Percentiles rank a stretch among this genome's conserved stretches.
Evolutionary conservation across 2,113 vertebrate species (phyloP).

Genomic region (Zeus faber): DNA sequence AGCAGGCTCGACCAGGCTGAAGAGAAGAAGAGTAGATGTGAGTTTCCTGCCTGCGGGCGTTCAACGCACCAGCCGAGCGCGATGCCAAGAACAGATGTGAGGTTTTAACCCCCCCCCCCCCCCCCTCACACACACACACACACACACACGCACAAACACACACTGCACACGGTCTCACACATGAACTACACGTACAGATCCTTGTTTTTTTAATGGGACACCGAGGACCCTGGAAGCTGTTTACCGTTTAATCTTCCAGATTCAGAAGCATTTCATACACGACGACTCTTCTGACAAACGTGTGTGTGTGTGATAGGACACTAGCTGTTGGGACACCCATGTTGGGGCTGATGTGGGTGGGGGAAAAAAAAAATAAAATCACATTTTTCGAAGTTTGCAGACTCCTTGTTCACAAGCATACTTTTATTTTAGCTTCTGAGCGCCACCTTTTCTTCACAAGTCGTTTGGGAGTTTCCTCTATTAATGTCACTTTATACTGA

Average conservation of each 20-base stretch:
- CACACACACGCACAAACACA: slow-evolving; percentile 3
- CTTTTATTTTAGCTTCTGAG: too few species aligned
- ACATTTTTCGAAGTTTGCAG: too few species aligned
- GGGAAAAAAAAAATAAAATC: too few species aligned
- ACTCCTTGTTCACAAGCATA: too few species aligned
- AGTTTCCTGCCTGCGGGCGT: not conserved
- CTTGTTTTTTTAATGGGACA: slow-evolving; percentile 25
- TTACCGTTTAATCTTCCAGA: slow-evolving; percentile 30
- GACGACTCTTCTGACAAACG: slow-evolving; percentile 13
- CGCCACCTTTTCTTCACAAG: too few species aligned
- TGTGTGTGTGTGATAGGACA: slow-evolving; percentile 11
- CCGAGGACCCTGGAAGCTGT: slow-evolving; percentile 33
- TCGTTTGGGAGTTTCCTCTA: too few species aligned
- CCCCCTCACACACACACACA: not conserved
- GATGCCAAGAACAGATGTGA: not conserved
- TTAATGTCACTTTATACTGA: too few species aligned
- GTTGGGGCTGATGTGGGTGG: too few species aligned
- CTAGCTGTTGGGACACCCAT: too few species aligned
- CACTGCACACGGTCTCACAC: not conserved
- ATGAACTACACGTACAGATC: too few species aligned
- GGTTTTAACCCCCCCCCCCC: too few species aligned
- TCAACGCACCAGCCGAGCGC: too few species aligned
- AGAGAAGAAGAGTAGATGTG: not conserved
- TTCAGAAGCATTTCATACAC: slow-evolving; percentile 23
- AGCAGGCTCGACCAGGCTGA: not conserved